A percentile compares a stretch with the other conserved stretches of the same genome.
Conservation (phyloP, 2,888 invertebrate species). For the Belgica antarctica region DNA sequence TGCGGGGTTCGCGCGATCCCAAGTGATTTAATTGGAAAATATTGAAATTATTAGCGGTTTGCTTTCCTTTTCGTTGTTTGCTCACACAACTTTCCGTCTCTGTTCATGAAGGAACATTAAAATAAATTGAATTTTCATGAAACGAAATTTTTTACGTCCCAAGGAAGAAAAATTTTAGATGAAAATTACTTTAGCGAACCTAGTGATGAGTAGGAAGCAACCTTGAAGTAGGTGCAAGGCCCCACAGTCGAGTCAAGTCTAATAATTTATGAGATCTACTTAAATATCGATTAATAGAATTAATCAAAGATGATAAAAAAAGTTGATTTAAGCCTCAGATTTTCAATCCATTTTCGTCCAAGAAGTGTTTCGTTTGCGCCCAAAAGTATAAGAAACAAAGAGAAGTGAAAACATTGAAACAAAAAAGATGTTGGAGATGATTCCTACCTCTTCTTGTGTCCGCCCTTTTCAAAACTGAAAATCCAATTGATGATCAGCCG, state of each 20-base stretch:
- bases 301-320: not conserved
- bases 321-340: not conserved
- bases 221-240: not conserved
- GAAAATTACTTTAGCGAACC: not conserved
- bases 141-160: not conserved
- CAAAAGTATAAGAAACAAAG: not conserved
- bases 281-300: not conserved
- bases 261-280: not conserved
- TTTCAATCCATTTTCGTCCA: constrained; percentile 6
- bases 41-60: no score
- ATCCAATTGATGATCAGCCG: constrained; percentile 5
- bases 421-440: not conserved
- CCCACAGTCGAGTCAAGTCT: not conserved
- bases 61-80: no score
- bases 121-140: no score
- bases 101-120: no score
- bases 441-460: constrained; percentile 1
- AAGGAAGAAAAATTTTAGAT: constrained; percentile 3
- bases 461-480: not conserved
- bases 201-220: not conserved
- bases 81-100: no score
- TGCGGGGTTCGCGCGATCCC: no score
- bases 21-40: no score
- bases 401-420: not conserved
- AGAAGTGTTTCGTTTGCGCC: no score